Evolutionary conservation across 2,888 invertebrate species (phyloP), one percentile per base, ranked within the genome.

Genomic region (Cepaea hortensis): DNA sequence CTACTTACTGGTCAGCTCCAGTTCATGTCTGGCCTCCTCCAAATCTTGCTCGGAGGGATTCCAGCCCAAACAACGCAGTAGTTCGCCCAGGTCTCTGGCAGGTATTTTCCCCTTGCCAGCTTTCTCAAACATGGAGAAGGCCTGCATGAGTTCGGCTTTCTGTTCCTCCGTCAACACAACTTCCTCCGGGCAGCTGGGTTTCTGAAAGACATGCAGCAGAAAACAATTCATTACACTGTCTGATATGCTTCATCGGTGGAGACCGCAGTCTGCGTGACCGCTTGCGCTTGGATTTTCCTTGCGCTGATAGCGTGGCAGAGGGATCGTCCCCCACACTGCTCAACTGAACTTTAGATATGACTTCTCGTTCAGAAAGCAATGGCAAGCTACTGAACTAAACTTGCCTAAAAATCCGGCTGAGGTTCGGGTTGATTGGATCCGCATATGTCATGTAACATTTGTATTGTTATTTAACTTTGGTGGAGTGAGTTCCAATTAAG

Each of bases 1-100:
- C 68, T 48, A 79, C 88, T 77, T 20, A 88, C 88, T 84, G 35
- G 85, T 90, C 20, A 92, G 90, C n/a, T 92, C 93, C 11, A 93
- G 90, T 82, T 93, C 93, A 73, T 92, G 92, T 83, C 91, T 89
- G 0, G 92, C 93, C 84, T 93, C 93, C 68, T 92, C 92, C 48
- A 93, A 88, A 76, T 93, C 93, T 81, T 91, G 89, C 83, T 93
- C 93, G 20, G 92, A 92, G 0, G 93, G 93, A 87, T 93, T 93
- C 91, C 92, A 91, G 0, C 93, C 93, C 23, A 93, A 89, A 68
- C 92, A 92, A 5, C 93, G 87, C n/a, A 93, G 88, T 68, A 93
- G 80, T 9, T 90, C 90, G 6, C 92, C 93, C 9, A 93, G 85
- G 85, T 93, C 92, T 23, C 91, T 88, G 0, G 91, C 91, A 4